Base-by-base conservation (phyloP, 2,113 vertebrate species). In the Callipepla squamata region DNA sequence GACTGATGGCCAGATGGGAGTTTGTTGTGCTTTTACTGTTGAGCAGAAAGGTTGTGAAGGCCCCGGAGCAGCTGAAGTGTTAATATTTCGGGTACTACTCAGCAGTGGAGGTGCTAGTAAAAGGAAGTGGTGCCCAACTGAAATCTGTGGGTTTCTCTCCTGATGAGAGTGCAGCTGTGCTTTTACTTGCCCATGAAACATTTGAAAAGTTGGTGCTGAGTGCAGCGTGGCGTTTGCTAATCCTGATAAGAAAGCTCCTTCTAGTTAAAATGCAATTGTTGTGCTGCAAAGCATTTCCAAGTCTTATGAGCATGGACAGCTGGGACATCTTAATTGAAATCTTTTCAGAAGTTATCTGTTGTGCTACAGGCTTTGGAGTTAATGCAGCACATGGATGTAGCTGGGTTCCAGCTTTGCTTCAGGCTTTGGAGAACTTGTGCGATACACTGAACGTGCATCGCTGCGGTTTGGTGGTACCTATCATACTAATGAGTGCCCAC, bases 361-460 rank as follows among this genome's bases (percentile, higher is more conserved):
- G 9, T 38, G 28, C 1, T 42, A 1, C 1, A 11, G 51, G 34
- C 66, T 53, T 72, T 47, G 19, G 8, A 78, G 26, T 61, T 20
- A 45, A 13, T 32, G 0, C 28, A 51, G 16, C 19, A 1, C 36
- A 0, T 22, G 59, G 89, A 3, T 70, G 61, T n/a, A 34, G 32
- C 30, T 78, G 51, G 16, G 9, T 58, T 80, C 50, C 18, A 67
- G 3, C 50, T 21, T 57, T 69, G 51, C 70, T 74, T 40, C 55
- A 62, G 40, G 21, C 75, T 89, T 80, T 2, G 1, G 32, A 45
- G 50, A 62, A 19, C 42, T 53, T 7, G 32, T 34, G 13, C 6
- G 7, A 1, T 20, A 30, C 11, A 11, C 67, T 1, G 5, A 45
- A 21, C 4, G 0, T 15, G 22, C 38, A 40, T 57, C 5, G 0